A percentile compares a stretch with the other conserved stretches of the same genome.
phyloP scores from a whole-genome alignment of 2,888 invertebrate genomes.

The Napeogenes inachia region DNA sequence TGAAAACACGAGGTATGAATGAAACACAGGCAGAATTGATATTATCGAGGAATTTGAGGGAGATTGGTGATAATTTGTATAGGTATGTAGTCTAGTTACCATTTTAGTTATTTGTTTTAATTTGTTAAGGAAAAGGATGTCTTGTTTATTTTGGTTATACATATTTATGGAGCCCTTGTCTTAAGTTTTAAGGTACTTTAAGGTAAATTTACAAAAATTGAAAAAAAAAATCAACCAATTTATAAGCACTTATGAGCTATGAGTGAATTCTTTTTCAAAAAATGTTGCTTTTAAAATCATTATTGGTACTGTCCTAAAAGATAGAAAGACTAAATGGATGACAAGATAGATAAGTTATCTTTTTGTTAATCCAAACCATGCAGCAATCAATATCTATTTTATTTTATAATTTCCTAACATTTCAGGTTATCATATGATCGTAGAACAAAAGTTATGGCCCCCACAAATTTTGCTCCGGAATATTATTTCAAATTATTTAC shows the following conservation, averaged over 20 bases:
- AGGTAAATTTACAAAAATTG: too few species aligned
- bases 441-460: conserved; percentile 43
- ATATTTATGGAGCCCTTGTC: neutral
- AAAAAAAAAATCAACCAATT: too few species aligned
- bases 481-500: conserved; percentile 50
- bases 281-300: too few species aligned
- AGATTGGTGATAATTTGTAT: conserved; percentile 59
- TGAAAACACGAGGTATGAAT: conserved; percentile 58
- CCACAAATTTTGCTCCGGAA: conserved; percentile 45
- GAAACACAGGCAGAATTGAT: conserved; percentile 66
- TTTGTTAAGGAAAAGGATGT: neutral
- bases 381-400: too few species aligned
- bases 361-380: too few species aligned
- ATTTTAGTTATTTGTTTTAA: neutral
- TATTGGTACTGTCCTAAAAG: too few species aligned
- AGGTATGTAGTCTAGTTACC: conserved; percentile 40
- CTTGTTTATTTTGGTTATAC: neutral
- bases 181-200: neutral
- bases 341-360: too few species aligned
- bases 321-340: too few species aligned
- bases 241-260: too few species aligned
- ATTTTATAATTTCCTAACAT: conserved; percentile 8
- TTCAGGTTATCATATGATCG: conserved; percentile 61
- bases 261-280: too few species aligned
- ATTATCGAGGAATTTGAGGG: conserved; percentile 62